These are phyloP conservation scores for Aptenodytes patagonicus DNA, from an alignment of 2,113 vertebrate genomes.

Conservation along the genomic window DNA sequence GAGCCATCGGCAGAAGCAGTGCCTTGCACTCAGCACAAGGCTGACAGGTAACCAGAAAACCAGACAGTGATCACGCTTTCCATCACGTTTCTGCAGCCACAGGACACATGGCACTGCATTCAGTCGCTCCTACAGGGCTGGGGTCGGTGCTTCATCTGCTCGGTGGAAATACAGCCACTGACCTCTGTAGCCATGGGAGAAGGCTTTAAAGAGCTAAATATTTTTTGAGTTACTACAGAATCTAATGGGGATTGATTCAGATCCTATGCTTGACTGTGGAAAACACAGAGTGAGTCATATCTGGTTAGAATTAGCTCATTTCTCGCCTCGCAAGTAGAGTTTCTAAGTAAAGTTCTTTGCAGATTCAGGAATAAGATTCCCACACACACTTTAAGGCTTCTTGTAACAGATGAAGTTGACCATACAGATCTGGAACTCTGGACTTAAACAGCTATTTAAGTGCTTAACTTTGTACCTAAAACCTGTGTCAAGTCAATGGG, in stretches of 20 bases:
- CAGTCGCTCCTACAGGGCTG: background rate
- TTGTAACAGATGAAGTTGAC: background rate
- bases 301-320: slow-evolving; percentile 18
- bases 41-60: slow-evolving; percentile 58
- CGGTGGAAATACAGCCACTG: background rate
- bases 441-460: background rate
- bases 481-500: background rate
- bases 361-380: background rate
- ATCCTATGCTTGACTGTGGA: background rate
- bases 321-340: background rate
- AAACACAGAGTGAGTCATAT: background rate
- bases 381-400: background rate
- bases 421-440: background rate
- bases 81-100: background rate
- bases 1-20: background rate
- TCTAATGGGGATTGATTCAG: background rate
- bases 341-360: background rate
- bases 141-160: background rate
- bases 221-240: background rate
- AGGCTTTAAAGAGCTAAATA: background rate
- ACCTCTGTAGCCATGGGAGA: background rate
- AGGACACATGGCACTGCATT: fast-evolving
- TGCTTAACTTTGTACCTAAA: background rate
- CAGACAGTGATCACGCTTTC: fast-evolving
- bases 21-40: background rate